Percentiles rank a stretch among this genome's conserved stretches.
phyloP scores from a whole-genome alignment of 2,797 vertebrate species.

The Macropodus opercularis region DNA sequence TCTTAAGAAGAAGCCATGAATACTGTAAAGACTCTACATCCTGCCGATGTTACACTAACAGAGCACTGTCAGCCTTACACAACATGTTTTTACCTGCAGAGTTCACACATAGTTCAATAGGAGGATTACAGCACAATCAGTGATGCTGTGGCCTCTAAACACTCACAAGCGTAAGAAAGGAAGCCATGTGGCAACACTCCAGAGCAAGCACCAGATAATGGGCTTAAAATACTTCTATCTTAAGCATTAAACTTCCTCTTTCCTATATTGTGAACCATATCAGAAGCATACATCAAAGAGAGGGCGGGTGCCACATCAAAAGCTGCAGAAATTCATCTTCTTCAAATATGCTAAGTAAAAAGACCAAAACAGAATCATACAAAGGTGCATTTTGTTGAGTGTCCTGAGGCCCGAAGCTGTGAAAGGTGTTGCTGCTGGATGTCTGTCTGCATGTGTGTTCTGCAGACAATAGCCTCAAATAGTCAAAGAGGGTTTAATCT shows the following conservation, averaged over 20 bases:
- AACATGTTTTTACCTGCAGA: neutral
- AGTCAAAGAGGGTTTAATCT: constrained; percentile 61
- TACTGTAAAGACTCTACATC: constrained; percentile 22
- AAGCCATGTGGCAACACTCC: constrained; percentile 72
- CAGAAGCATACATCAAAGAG: constrained; percentile 47
- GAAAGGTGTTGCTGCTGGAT: constrained; percentile 52
- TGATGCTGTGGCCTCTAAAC: constrained; percentile 10
- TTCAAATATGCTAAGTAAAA: constrained; percentile 53
- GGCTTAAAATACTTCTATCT: constrained; percentile 23
- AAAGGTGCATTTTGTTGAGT: constrained; percentile 57
- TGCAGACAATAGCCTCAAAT: constrained; percentile 45
- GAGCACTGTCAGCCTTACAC: neutral
- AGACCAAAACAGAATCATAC: constrained; percentile 44
- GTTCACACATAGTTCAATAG: constrained; percentile 18
- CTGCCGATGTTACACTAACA: constrained; percentile 6
- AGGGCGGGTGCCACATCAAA: constrained; percentile 55
- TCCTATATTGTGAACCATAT: constrained; percentile 37
- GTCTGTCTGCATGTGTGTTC: constrained; percentile 44
- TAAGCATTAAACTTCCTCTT: constrained; percentile 46
- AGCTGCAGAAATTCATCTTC: constrained; percentile 47
- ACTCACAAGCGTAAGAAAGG: constrained; percentile 30
- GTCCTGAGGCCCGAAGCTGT: constrained; percentile 49
- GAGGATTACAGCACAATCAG: constrained; percentile 6
- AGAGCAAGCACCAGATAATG: constrained; percentile 65
- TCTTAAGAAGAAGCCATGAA: constrained; percentile 6